Base-by-base conservation (phyloP, 2,113 vertebrate species). In the Mixornis gularis region DNA sequence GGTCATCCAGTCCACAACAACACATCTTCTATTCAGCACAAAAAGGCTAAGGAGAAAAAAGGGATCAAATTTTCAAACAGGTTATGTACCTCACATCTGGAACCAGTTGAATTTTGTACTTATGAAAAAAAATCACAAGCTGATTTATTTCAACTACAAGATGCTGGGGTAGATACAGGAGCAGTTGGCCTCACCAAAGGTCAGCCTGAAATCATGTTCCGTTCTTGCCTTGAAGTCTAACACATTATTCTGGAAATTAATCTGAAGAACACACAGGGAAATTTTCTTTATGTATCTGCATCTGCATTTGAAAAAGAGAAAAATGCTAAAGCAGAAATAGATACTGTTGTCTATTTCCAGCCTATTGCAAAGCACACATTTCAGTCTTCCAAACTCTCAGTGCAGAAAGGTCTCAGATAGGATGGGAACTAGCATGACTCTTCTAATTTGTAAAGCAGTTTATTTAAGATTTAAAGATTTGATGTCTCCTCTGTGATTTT, bases 401-500 rank as follows among this genome's bases (percentile, higher is more conserved):
- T 69, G 41, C 32, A 69, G 60, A 80, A 90, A 85, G 17, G 6
- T 82, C 63, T 38, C 51, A 79, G 24, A 79, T 27, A 81, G 55
- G 59, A 89, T 59, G 55, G 30, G 80, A 93, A 85, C 3, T 77
- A 36, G 51, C 13, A 0, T 51, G 74, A 77, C 26, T 65, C 59
- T 88, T 43, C 58, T 65, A 81, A 92, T 86, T 90, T 94, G 44
- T 85, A 92, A 86, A 80, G 81, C 16, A 88, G 40, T 85, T 92
- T 94, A 93, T 89, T 95, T 87, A 85, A 63, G 79, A 69, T 90
- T 84, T 88, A 92, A 85, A 59, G 70, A 94, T 83, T 95, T 93
- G 41, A 93, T 93, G 70, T 89, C 53, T 94, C 94, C 92, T 93
- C 78, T 95, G 93, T 92, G 91, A 91, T 91, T 88, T 65, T 88